Base-by-base conservation (phyloP, 1,140 invertebrate species). In the Melipona quadrifasciata region DNA sequence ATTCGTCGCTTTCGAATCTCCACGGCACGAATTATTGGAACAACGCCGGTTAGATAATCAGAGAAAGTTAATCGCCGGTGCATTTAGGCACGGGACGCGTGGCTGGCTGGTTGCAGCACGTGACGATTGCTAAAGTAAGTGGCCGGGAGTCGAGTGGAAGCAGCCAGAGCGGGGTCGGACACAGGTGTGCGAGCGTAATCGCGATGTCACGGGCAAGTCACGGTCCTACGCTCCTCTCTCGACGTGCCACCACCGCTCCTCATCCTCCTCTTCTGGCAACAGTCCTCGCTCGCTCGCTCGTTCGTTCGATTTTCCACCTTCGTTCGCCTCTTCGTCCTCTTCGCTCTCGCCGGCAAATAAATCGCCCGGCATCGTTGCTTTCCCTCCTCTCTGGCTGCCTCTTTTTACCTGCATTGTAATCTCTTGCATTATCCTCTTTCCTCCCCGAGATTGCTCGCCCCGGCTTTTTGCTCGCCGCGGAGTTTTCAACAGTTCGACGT, bases 151-250 rank as follows among this genome's bases (percentile, higher is more conserved):
- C 85, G 87, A 90, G 77, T 87, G 85, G 79, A 86, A 86, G 86
- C 39, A 47, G 39, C 39, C 39, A 47, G 39, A 47, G 39, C 73
- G 57, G 88, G 86, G 76, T 58, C 21, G 75, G 84, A 89, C 91
- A 93, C 93, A 94, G 93, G 93, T 94, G 93, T 93, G 93, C 93
- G 92, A 93, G 87, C 87, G 93, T 93, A 94, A 94, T 94, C 93
- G 93, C 93, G 91, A 93, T 94, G 93, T 94, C 93, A 94, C 92
- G 93, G 92, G 65, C 92, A 83, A 92, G 90, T 92, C 91, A 91
- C 91, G 89, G 87, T 77, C 90, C 87, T 88, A 87, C 74, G 31
- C 61, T 74, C 90, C 85, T 86, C 83, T 86, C 83, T 86, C 82
- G 72, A 88, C 80, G 77, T 82, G 70, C 85, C 75, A 84, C 80